Percentiles rank a stretch among this genome's conserved stretches.
These are phyloP conservation scores for Phymorhynchus buccinoides DNA, from an alignment of 1,140 invertebrate species.

Conservation along the genomic window DNA sequence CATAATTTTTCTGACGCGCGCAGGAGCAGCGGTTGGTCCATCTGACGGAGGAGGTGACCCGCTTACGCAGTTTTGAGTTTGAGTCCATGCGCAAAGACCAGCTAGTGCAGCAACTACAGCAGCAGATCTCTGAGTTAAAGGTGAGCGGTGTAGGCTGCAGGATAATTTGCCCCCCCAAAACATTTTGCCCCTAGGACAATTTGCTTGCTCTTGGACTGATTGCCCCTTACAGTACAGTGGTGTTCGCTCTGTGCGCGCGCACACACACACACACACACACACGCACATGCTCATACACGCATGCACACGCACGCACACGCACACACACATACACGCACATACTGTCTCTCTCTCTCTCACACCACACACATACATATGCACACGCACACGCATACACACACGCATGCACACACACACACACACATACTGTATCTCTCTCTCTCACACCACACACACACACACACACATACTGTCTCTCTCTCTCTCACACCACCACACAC, in stretches of 20 bases:
- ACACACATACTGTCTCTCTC: no score
- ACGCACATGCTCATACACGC: not conserved
- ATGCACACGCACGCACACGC: not conserved
- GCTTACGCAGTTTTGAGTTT: conserved; percentile 62
- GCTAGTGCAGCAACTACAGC: conserved; percentile 62
- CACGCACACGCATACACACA: not conserved
- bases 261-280: conserved; percentile 11
- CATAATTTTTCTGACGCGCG: not conserved
- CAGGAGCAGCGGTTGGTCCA: conserved; percentile 67
- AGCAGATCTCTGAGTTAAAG: conserved; percentile 60
- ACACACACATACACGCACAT: not conserved
- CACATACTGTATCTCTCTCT: not conserved
- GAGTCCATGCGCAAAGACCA: conserved; percentile 67
- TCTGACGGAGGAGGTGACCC: conserved; percentile 63
- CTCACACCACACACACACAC: no score
- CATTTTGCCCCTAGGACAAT: no score
- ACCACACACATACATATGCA: not conserved
- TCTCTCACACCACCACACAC: no score
- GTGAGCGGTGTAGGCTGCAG: conserved; percentile 27
- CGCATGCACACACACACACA: not conserved
- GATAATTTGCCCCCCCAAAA: no score
- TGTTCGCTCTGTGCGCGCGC: not conserved
- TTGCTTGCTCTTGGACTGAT: no score
- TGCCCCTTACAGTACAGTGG: no score
- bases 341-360: not conserved